Evolutionary conservation across 2,797 vertebrate genomes (phyloP), one percentile per base, ranked within the genome.

Genomic region (Streptopelia turtur): DNA sequence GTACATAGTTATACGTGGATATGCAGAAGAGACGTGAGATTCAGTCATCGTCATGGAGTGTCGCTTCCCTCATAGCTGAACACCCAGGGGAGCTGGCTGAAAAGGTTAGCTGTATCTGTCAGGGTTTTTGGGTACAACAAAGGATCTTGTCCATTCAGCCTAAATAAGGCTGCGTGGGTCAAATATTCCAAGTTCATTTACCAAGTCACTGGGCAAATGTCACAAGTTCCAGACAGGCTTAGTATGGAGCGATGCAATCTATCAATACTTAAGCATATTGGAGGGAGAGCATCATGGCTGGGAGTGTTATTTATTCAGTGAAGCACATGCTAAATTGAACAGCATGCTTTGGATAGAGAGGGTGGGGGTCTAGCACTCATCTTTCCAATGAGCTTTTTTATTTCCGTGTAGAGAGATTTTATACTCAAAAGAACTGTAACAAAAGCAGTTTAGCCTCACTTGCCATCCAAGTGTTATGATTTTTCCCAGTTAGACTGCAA

Each of bases 101-200:
- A 98, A 98, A 98, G 96, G 97, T 97, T 98, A 98, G 95, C 93
- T 15, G 12, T 95, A 96, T 96, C 95, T 96, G 88, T 97, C 96
- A 97, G 94, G 60, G 80, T 97, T 97, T 97, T 96, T 76, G 95
- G 96, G 79, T 96, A 90, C 93, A 97, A 96, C 95, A 97, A 97
- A 93, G 82, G 94, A 91, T 96, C 93, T 93, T 94, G 96, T 95
- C 97, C 91, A 39, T 94, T 94, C 89, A 69, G 85, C 80, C 65
- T 75, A 94, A 84, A 97, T 47, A 76, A 97, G 91, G 84, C 92
- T 97, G 79, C 82, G 53, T 87, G 96, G 96, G 97, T 97, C 96
- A 97, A 84, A 94, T 95, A 94, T 96, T 97, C 94, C 95, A 97
- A 95, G 95, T 97, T 97, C 96, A 97, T 98, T 96, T 98, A 94